Base-by-base conservation (phyloP, 2,888 invertebrate genomes). In the Syrista parreyssii region DNA sequence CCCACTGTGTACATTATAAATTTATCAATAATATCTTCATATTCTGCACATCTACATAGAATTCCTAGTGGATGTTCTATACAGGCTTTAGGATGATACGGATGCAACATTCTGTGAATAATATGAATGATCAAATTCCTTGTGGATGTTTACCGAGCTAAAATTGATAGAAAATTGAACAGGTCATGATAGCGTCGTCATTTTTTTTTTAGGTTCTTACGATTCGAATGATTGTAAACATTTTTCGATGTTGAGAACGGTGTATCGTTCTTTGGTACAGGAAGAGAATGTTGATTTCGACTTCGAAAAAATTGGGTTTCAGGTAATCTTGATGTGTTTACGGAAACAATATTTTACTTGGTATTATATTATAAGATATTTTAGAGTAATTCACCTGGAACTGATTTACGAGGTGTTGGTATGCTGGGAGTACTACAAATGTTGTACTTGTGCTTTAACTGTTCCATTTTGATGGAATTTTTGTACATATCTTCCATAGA, bases 1-100 rank as follows among this genome's bases (percentile, higher is more conserved):
- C 78, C 74, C 30, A 75, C 36, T 12, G 75, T 75, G 31, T 72
- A 78, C 1, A 78, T 68, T 31, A 74, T 36, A 75, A 82, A 75
- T 73, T 84, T 83, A 34, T 83, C 69, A 68, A 75, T 75, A 32
- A 85, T 80, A 31, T 79, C 32, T 75, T 75, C 77, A 71, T 85
- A 85, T 74, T 85, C 84, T 32, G 74, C 33, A 73, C 86, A 86
- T 36, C 81, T 83, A 68, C 86, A 86, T 12, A 86, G 73, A 74
- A 86, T 85, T 30, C 84, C 82, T 33, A 86, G 82, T 0, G 84
- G 83, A 31, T 84, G 80, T 72, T 86, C 85, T 30, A 81, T 75
- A 68, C 75, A 82, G 76, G 80, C 81, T 79, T 82, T 80, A 74
- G 69, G 12, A 23, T 55, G n/a, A 30, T 71, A 23, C 12, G 40